Conservation (phyloP, 2,113 vertebrate genomes). For the Misgurnus anguillicaudatus region DNA sequence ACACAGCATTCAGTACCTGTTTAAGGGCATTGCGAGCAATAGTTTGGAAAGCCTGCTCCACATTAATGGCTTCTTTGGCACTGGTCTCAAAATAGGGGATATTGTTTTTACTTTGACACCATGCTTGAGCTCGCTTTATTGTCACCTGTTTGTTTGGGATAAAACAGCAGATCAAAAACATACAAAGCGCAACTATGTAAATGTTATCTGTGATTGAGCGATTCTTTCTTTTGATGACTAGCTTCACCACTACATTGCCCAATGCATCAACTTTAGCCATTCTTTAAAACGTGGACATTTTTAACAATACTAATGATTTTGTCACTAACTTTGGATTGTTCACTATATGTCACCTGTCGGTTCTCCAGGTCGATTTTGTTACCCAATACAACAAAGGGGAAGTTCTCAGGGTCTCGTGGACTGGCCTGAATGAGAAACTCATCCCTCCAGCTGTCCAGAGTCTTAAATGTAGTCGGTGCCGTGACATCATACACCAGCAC, state of each 20-base stretch:
- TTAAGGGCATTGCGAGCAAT: constrained; percentile 89
- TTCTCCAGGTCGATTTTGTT: constrained; percentile 92
- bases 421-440: constrained; percentile 90
- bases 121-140: constrained; percentile 87
- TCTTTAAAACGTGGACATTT: not conserved
- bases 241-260: too few species aligned
- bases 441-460: constrained; percentile 86
- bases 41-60: constrained; percentile 91
- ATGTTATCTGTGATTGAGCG: too few species aligned
- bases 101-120: constrained; percentile 92
- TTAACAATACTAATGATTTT: not conserved
- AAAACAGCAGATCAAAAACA: not conserved
- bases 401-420: constrained; percentile 86
- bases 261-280: not conserved
- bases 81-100: constrained; percentile 92
- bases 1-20: constrained; percentile 73
- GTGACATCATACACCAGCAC: constrained; percentile 89
- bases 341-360: constrained; percentile 79
- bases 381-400: constrained; percentile 86
- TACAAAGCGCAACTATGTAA: not conserved
- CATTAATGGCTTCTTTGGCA: constrained; percentile 89
- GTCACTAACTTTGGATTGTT: not conserved
- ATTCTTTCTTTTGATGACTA: not conserved
- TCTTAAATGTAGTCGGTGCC: constrained; percentile 85
- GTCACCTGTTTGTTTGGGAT: constrained; percentile 74